Percentiles rank a stretch among this genome's conserved stretches.
Conservation (phyloP, 2,113 vertebrate genomes). For the Tragulus kanchil region DNA sequence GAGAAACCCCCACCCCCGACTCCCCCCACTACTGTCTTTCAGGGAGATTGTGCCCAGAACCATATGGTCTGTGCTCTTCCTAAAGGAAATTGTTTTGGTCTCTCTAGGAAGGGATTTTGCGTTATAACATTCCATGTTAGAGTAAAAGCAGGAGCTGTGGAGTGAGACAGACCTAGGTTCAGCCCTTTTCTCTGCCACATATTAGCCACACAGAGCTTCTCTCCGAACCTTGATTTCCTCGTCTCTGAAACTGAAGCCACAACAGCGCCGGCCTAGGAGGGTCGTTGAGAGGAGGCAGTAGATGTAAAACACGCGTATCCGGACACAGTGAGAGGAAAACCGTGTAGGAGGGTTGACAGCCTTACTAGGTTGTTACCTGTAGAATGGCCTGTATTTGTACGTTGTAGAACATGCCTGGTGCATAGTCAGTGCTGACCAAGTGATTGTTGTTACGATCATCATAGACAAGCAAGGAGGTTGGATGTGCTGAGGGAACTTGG, state of each 20-base stretch:
- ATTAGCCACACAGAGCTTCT: background rate
- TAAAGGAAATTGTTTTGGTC: too few species aligned
- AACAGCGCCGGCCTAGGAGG: accelerated
- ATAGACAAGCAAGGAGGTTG: background rate
- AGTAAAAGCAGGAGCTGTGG: background rate
- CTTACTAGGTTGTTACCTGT: background rate
- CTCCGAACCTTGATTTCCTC: background rate
- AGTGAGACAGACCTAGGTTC: background rate
- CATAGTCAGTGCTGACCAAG: background rate
- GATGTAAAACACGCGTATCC: background rate
- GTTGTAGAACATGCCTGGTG: background rate
- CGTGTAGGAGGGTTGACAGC: background rate
- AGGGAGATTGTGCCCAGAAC: too few species aligned
- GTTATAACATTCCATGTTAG: background rate
- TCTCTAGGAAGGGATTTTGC: background rate
- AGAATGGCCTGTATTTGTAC: too few species aligned
- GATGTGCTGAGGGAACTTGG: background rate
- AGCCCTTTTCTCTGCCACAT: background rate
- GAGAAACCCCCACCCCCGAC: too few species aligned
- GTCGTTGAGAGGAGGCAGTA: background rate
- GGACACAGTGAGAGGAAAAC: background rate
- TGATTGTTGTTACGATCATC: background rate
- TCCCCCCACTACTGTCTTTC: too few species aligned
- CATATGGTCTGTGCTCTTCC: too few species aligned
- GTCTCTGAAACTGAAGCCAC: background rate